A percentile compares a stretch with the other conserved stretches of the same genome.
phyloP scores from a whole-genome alignment of 2,888 invertebrate genomes.

The Eurois occulta region DNA sequence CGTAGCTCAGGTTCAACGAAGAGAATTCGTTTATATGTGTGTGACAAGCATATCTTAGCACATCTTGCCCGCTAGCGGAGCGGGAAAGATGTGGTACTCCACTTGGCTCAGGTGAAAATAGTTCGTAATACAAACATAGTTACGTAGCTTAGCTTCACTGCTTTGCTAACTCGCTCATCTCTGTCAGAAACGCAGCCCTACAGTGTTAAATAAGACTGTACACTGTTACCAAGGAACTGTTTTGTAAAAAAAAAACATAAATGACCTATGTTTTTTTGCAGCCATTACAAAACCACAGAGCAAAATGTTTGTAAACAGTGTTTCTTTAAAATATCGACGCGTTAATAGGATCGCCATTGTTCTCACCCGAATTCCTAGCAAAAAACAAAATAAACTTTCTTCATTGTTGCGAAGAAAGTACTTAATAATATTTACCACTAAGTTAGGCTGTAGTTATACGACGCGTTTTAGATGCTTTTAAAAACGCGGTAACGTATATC shows the following conservation, averaged over 20 bases:
- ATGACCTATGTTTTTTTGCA: neutral
- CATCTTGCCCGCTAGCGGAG: neutral
- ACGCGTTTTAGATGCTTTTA: conserved; percentile 9
- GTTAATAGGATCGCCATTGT: conserved; percentile 38
- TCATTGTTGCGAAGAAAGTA: conserved; percentile 36
- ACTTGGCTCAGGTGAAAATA: neutral
- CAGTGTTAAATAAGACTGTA: neutral
- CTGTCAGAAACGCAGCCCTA: neutral
- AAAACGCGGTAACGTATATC: neutral
- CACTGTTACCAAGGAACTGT: neutral
- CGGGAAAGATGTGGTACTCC: neutral
- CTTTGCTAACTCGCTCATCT: too few species aligned
- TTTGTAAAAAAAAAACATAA: neutral
- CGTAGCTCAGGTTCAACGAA: neutral
- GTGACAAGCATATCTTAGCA: neutral
- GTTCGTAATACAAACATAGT: neutral
- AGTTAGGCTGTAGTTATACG: conserved; percentile 3
- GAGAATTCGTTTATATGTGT: neutral
- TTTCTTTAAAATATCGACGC: conserved; percentile 27
- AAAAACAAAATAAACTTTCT: conserved; percentile 43
- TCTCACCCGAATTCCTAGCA: conserved; percentile 24
- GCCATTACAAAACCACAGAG: neutral
- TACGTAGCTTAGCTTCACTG: neutral
- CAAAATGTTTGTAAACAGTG: conserved; percentile 11
- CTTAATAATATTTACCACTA: conserved; percentile 39